phyloP scores from a whole-genome alignment of 2,888 invertebrate species.

The Dexiosoma caninum region DNA sequence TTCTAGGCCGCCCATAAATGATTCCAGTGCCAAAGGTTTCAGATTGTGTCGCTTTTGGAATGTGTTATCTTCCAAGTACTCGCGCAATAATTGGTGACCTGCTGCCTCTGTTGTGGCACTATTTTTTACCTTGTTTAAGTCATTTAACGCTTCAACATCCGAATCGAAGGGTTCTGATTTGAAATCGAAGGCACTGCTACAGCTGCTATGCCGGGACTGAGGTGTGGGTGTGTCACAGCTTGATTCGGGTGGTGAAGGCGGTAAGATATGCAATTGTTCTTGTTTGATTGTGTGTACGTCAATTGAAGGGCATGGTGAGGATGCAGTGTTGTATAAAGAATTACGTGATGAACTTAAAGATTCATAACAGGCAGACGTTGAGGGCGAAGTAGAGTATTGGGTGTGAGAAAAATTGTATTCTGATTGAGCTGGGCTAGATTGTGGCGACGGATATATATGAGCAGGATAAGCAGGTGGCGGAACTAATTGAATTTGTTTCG shows the following conservation, averaged over 20 bases:
- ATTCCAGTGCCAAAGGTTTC: slow-evolving; percentile 85
- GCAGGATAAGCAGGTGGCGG: slow-evolving; percentile 72
- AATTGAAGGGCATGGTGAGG: slow-evolving; percentile 75
- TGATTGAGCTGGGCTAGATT: slow-evolving; percentile 75
- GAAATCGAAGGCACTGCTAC: slow-evolving; percentile 69
- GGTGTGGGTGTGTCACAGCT: slow-evolving; percentile 80
- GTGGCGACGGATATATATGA: slow-evolving; percentile 74
- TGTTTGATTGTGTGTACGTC: slow-evolving; percentile 78
- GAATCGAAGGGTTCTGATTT: slow-evolving; percentile 76
- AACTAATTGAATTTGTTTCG: slow-evolving; percentile 67
- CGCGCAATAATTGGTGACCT: slow-evolving; percentile 87
- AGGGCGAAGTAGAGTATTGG: slow-evolving; percentile 56
- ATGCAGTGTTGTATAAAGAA: slow-evolving; percentile 62
- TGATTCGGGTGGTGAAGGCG: slow-evolving; percentile 81
- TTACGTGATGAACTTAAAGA: slow-evolving; percentile 69
- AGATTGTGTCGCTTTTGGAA: slow-evolving; percentile 91
- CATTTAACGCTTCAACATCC: slow-evolving; percentile 74
- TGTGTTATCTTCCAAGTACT: slow-evolving; percentile 89
- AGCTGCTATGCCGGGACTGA: slow-evolving; percentile 71
- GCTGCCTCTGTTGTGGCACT: slow-evolving; percentile 70
- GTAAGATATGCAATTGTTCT: slow-evolving; percentile 78
- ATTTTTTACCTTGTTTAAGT: slow-evolving; percentile 69
- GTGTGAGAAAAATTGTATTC: slow-evolving; percentile 68
- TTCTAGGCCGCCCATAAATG: slow-evolving; percentile 79
- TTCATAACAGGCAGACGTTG: slow-evolving; percentile 66